Evolutionary conservation across 2,113 vertebrate genomes (phyloP).

Genomic region (Cinclus cinclus): DNA sequence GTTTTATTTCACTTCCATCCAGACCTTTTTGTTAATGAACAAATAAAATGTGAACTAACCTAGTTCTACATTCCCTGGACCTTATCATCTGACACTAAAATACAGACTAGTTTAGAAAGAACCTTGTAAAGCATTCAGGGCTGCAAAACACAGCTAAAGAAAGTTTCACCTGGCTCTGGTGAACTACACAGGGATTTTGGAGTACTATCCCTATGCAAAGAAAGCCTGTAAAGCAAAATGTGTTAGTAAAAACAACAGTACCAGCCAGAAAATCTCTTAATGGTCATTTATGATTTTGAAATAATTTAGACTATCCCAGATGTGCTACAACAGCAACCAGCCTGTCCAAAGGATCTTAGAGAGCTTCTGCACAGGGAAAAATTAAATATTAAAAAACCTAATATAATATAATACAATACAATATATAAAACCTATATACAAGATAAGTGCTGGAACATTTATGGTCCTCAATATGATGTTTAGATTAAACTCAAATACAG

Average conservation of each 20-base stretch:
- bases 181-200: background rate
- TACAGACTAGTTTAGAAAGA: background rate
- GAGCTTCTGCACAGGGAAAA: background rate
- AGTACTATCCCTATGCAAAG: background rate
- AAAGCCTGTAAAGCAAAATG: background rate
- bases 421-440: background rate
- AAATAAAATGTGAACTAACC: background rate
- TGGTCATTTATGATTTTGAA: background rate
- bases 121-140: background rate
- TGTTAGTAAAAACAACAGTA: background rate
- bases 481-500: background rate
- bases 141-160: background rate
- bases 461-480: background rate
- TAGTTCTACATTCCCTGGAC: background rate
- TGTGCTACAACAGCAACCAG: background rate
- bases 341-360: background rate
- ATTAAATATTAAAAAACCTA: background rate
- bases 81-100: background rate
- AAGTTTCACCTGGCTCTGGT: background rate
- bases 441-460: background rate
- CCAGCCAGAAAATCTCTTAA: background rate
- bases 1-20: background rate
- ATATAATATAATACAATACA: no score
- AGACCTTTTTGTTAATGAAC: background rate
- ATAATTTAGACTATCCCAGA: background rate